Base-by-base conservation (phyloP, 2,888 invertebrate genomes). In the Latrodectus elegans region DNA sequence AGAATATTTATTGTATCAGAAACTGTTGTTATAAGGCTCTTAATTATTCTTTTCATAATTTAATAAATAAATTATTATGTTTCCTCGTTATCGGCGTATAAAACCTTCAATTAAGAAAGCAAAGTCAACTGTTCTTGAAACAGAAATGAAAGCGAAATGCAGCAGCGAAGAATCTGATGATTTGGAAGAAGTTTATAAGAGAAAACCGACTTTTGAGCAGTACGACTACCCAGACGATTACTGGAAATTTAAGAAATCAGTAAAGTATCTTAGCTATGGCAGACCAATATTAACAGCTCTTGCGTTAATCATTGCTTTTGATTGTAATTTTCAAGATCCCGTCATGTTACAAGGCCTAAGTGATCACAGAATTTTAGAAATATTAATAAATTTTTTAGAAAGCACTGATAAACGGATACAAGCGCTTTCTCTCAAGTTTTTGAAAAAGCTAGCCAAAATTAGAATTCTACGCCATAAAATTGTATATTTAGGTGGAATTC, bases 311-410 rank as follows among this genome's bases (percentile, higher is more conserved):
- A 72, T 67, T n/a, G 49, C 51, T 11, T 76, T 38, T 60, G 86
- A 86, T 10, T 86, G 73, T 11, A 52, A 86, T 67, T 86, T 86
- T 77, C 86, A 86, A 65, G 81, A 86, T 77, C 86, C 86, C 49
- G n/a, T 80, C 4, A 86, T 86, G 86, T 52, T 86, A 71, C 75
- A 86, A 55, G n/a, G n/a, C 12, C 71, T 76, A 15, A 26, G 67
- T 14, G 68, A 86, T 14, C 64, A 81, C 26, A 81, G 71, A n/a
- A 38, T 86, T 17, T 12, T 86, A 14, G 65, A 76, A 64, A 80
- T 81, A 71, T 26, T 86, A n/a, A 26, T 86, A 15, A 86, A 86
- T 65, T 38, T 81, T 51, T 49, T 86, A 49, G 64, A 76, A 10
- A 65, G 81, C 51, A 22, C n/a, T 22, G 80, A 86, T 17, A 86